Conservation (phyloP, 2,113 vertebrate genomes). For the Charadrius vociferus region DNA sequence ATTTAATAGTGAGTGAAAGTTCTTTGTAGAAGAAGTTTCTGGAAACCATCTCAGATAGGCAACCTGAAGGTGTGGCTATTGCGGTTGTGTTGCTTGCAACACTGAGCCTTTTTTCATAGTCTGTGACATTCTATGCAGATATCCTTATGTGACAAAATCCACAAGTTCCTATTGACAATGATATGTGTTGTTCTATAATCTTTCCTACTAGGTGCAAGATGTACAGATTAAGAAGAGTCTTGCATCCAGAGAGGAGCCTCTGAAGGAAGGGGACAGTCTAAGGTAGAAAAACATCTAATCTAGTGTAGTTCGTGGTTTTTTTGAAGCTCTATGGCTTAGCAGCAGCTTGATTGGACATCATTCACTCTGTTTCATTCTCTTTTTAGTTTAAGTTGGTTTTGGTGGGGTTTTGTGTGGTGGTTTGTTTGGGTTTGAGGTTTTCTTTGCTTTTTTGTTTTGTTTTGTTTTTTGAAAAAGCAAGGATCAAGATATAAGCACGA, state of each 20-base stretch:
- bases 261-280: conserved; percentile 74
- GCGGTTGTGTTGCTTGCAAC: background rate
- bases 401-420: too few species aligned
- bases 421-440: too few species aligned
- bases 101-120: background rate
- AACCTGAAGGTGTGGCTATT: background rate
- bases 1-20: background rate
- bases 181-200: background rate
- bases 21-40: background rate
- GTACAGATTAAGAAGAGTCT: conserved; percentile 79
- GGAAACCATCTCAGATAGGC: background rate
- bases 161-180: background rate
- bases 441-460: too few species aligned
- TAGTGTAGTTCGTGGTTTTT: background rate
- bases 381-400: background rate
- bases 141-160: background rate
- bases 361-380: background rate
- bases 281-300: conserved; percentile 69
- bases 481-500: background rate
- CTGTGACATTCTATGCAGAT: background rate
- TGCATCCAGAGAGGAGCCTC: conserved; percentile 74
- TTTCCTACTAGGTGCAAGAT: conserved; percentile 76
- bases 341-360: background rate
- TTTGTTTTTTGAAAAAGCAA: background rate
- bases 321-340: background rate